Conservation (phyloP, 2,113 vertebrate genomes). For the Perognathus longimembris region DNA sequence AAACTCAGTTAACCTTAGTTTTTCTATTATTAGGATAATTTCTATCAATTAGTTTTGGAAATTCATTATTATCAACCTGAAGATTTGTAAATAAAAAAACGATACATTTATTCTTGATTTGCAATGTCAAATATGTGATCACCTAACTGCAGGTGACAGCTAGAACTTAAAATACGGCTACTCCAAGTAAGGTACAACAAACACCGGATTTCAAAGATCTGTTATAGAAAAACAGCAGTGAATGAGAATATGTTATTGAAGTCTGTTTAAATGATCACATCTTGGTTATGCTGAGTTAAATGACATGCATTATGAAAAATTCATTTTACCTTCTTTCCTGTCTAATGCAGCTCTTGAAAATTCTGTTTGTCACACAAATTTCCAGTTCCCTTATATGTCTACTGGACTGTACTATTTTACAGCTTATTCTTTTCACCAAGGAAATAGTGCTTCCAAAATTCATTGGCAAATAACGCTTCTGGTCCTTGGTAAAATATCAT, state of each 20-base stretch:
- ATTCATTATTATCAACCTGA: not conserved
- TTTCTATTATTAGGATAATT: not conserved
- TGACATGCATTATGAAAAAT: conserved; percentile 42
- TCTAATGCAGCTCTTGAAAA: not conserved
- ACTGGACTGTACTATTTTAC: not conserved
- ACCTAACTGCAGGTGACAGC: not conserved
- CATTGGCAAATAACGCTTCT: not conserved
- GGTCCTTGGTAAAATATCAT: not conserved
- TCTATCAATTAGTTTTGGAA: conserved; percentile 17
- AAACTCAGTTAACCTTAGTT: not conserved
- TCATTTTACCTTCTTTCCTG: conserved; percentile 4
- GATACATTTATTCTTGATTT: not conserved
- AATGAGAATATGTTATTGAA: not conserved
- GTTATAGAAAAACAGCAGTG: not conserved
- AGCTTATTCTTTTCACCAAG: not conserved
- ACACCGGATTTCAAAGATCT: not conserved
- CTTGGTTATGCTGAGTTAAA: conserved; percentile 5
- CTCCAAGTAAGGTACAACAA: not conserved
- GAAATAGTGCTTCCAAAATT: not conserved
- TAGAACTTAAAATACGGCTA: not conserved
- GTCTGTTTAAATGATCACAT: not conserved
- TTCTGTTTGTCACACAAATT: not conserved
- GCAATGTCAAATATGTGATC: not conserved
- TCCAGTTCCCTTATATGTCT: not conserved
- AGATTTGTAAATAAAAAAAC: conserved; percentile 30